Base-by-base conservation (phyloP, 2,797 vertebrate genomes). In the Chelon labrosus region DNA sequence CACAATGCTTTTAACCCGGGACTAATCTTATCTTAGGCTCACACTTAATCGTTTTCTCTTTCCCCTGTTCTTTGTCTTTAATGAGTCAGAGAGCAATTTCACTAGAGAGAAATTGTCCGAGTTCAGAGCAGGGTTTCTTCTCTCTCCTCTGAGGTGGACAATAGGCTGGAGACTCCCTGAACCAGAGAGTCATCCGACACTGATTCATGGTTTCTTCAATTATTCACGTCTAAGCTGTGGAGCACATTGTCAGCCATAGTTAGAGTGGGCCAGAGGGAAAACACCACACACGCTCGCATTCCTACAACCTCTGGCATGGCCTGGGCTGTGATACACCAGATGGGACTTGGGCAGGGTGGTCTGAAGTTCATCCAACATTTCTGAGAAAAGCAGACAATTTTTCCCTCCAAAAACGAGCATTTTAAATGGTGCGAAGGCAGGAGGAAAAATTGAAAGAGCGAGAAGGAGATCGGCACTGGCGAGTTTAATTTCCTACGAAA, bases 311-410 rank as follows among this genome's bases (percentile, higher is more conserved):
- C 86, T 92, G 87, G 86, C 91, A 93, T 69, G 77, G 84, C 85
- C 75, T 27, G 79, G 75, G 78, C 82, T 79, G 83, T 75, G 80
- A 90, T 85, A 91, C 77, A 88, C 88, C 90, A 92, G 88, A 93
- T 90, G 88, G 85, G 89, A 91, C 83, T 81, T 87, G 87, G 90
- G 86, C 86, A 89, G 88, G 90, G 90, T 91, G 90, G 90, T 89
- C 88, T 93, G 87, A 93, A 92, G 90, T 93, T 88, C 89, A 91
- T 90, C 89, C 90, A 92, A 88, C 88, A 86, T 83, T 93, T 90
- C 80, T 85, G 78, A 90, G 84, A 88, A 91, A 88, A 88, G 63
- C 70, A 86, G 56, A 71, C 71, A 61, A 75, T 55, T 54, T 39
- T 27, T 4, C 2, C 71, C 78, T 67, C 66, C 51, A 55, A 68